phyloP scores from a whole-genome alignment of 2,113 vertebrate species.

The Gambusia holbrooki region DNA sequence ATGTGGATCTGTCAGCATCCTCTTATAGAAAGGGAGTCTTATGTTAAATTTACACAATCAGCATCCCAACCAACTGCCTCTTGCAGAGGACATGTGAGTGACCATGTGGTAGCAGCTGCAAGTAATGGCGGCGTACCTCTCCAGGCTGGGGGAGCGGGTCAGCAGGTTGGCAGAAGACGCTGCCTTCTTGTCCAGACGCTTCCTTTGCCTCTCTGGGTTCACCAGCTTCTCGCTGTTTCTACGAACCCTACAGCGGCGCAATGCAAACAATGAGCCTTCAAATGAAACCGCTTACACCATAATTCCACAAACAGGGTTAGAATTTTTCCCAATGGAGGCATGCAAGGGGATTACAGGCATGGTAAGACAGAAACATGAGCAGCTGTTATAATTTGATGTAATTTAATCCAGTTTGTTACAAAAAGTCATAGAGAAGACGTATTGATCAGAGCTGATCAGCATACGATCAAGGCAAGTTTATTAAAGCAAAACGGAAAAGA shows the following conservation, averaged over 20 bases:
- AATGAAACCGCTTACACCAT: no score
- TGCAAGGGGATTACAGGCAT: background rate
- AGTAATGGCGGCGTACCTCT: conserved; percentile 59
- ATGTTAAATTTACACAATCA: conserved; percentile 8
- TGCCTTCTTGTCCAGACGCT: conserved; percentile 86
- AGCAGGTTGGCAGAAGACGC: conserved; percentile 86
- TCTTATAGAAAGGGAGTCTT: conserved; percentile 20
- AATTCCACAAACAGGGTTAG: conserved; percentile 4
- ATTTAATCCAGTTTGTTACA: background rate
- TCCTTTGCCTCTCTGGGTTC: conserved; percentile 76
- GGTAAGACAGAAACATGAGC: background rate
- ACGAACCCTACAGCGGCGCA: conserved; percentile 73
- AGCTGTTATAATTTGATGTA: background rate
- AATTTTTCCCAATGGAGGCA: background rate
- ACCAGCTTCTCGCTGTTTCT: conserved; percentile 85
- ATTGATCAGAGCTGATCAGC: background rate
- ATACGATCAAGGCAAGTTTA: background rate
- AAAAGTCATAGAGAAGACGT: background rate
- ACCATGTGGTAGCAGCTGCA: conserved; percentile 31
- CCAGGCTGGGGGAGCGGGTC: conserved; percentile 82
- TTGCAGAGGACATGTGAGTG: conserved; percentile 33
- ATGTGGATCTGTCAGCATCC: background rate
- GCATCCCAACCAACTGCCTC: conserved; percentile 31
- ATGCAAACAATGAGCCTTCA: conserved; percentile 1
- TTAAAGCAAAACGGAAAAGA: background rate